Conservation (phyloP, 2,113 vertebrate species). For the Canis aureus region DNA sequence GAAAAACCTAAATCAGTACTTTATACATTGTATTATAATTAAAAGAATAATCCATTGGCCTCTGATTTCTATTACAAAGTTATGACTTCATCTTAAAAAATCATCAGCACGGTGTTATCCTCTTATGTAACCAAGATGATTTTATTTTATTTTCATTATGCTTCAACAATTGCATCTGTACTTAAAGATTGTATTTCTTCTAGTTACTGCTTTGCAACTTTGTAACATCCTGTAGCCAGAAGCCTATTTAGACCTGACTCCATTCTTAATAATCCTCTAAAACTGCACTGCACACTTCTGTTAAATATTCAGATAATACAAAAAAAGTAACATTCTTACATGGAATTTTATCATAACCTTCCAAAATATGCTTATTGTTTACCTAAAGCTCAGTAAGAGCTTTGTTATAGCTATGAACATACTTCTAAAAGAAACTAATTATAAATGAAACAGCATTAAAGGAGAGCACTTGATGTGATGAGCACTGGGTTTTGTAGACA, state of each 20-base stretch:
- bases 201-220: not conserved
- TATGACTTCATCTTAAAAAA: not conserved
- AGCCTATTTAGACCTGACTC: not conserved
- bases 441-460: not conserved
- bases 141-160: slow-evolving; percentile 15
- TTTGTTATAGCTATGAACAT: not conserved
- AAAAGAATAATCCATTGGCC: not conserved
- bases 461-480: too few relatives aligned
- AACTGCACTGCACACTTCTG: not conserved
- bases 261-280: not conserved
- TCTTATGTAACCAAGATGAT: not conserved
- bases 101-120: not conserved
- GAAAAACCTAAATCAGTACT: not conserved
- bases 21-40: not conserved
- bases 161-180: not conserved
- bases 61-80: not conserved
- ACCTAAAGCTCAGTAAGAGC: not conserved
- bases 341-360: not conserved
- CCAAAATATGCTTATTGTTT: slow-evolving; percentile 1
- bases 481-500: too few relatives aligned
- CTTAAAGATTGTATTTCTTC: not conserved
- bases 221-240: not conserved
- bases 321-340: not conserved
- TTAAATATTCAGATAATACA: not conserved
- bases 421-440: slow-evolving; percentile 42